Conservation (phyloP, 2,888 invertebrate genomes). For the Chironomus riparius region DNA sequence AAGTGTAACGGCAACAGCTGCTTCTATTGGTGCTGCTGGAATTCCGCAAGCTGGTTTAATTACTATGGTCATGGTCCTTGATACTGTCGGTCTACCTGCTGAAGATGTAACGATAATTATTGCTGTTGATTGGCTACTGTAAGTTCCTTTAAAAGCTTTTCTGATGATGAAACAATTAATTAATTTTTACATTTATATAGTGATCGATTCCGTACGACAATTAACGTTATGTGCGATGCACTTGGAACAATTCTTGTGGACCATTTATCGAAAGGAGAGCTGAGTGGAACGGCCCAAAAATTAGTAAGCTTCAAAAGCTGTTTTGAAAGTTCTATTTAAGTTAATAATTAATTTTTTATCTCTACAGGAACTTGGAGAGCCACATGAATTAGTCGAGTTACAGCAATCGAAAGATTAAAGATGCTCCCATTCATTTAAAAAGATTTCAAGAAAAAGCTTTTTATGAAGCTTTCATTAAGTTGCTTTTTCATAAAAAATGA, state of each 20-base stretch:
- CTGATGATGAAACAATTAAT: background rate
- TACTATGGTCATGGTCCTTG: constrained; percentile 92
- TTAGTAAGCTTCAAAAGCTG: constrained; percentile 11
- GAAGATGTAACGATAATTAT: constrained; percentile 85
- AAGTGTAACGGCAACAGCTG: constrained; percentile 92
- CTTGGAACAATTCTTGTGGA: constrained; percentile 88
- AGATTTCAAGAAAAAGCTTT: background rate
- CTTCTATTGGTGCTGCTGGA: constrained; percentile 95
- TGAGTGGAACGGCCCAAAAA: constrained; percentile 39
- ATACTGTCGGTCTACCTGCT: constrained; percentile 81
- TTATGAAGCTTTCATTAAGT: background rate
- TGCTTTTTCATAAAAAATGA: background rate
- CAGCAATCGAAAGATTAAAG: constrained; percentile 44
- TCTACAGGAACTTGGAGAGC: constrained; percentile 44
- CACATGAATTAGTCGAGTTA: constrained; percentile 58
- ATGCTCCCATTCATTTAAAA: background rate
- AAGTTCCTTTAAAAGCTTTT: constrained; percentile 42
- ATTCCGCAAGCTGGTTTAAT: constrained; percentile 93
- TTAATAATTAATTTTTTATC: background rate
- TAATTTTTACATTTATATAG: constrained; percentile 43
- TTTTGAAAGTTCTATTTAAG: background rate
- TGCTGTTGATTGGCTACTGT: constrained; percentile 89
- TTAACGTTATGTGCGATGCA: constrained; percentile 94
- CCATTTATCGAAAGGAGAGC: constrained; percentile 68
- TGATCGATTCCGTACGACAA: constrained; percentile 77